Percentiles rank a stretch among this genome's conserved stretches.
Evolutionary conservation across 1,140 invertebrate genomes (phyloP).

Genomic region (Phortica variegata): DNA sequence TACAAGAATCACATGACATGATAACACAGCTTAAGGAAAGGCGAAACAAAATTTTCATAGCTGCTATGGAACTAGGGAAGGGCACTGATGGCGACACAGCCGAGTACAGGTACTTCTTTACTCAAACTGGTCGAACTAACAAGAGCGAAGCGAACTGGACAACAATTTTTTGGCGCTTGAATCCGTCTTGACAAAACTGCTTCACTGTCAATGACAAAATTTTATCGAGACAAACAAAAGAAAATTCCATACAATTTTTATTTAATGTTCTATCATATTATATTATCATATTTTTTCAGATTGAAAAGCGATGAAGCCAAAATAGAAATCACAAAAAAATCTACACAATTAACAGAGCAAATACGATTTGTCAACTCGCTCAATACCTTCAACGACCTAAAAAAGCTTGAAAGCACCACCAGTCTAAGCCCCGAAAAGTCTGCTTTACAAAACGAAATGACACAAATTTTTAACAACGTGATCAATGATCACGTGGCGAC

Average conservation of each 20-base stretch:
- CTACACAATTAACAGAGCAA: constrained; percentile 24
- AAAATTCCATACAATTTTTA: neutral
- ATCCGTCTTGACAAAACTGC: constrained; percentile 4
- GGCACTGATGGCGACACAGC: constrained; percentile 35
- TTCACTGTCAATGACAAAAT: neutral
- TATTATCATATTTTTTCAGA: constrained; percentile 27
- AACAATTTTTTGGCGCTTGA: constrained; percentile 8
- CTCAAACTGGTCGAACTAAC: constrained; percentile 10
- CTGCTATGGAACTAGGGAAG: constrained; percentile 41
- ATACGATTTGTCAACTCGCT: constrained; percentile 40
- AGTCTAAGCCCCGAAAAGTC: no score
- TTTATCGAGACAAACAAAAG: neutral
- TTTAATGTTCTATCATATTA: constrained; percentile 6
- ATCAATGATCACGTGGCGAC: no score
- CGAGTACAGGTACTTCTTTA: constrained; percentile 46
- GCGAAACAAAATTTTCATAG: constrained; percentile 36
- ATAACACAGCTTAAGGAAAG: constrained; percentile 44
- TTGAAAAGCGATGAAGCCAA: constrained; percentile 30
- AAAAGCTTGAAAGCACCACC: no score
- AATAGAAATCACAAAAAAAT: constrained; percentile 23
- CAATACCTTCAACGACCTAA: no score
- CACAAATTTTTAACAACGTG: no score
- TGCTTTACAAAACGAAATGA: no score
- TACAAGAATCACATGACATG: constrained; percentile 41
- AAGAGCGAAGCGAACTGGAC: constrained; percentile 3